A percentile compares a stretch with the other conserved stretches of the same genome.
phyloP scores from a whole-genome alignment of 2,888 invertebrate species.

The Ochropleura plecta region DNA sequence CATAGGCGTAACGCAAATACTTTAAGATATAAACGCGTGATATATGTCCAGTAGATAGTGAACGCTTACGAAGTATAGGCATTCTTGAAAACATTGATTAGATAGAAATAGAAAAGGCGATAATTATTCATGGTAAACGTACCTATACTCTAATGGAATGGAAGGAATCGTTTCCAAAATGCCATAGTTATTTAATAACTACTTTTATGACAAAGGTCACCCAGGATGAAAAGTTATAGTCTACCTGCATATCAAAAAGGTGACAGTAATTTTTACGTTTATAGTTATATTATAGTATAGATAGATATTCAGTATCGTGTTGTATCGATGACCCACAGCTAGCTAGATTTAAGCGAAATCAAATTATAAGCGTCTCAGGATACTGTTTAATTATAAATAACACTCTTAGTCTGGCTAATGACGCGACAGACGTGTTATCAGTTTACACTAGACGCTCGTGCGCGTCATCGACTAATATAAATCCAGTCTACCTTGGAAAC shows the following conservation, averaged over 20 bases:
- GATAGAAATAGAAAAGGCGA: constrained; percentile 21
- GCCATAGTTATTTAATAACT: neutral
- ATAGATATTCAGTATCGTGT: neutral
- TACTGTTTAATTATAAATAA: neutral
- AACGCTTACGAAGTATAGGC: constrained; percentile 9
- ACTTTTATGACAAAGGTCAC: neutral
- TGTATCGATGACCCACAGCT: neutral
- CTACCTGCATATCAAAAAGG: neutral
- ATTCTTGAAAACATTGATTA: constrained; percentile 14
- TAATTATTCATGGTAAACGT: neutral
- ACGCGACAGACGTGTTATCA: neutral
- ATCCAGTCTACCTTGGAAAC: neutral
- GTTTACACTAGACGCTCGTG: constrained; percentile 4
- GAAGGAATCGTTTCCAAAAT: neutral
- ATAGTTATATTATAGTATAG: neutral
- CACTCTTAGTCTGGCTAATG: constrained; percentile 12
- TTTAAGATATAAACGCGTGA: constrained; percentile 31
- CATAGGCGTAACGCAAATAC: constrained; percentile 29
- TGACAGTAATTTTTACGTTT: neutral
- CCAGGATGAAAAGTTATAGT: neutral
- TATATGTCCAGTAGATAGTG: constrained; percentile 17
- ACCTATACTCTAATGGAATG: neutral
- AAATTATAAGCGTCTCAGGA: neutral
- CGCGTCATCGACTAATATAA: constrained; percentile 44
- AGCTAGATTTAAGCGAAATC: neutral